Conservation (phyloP, 1,140 invertebrate species). For the Leucophenga varia region DNA sequence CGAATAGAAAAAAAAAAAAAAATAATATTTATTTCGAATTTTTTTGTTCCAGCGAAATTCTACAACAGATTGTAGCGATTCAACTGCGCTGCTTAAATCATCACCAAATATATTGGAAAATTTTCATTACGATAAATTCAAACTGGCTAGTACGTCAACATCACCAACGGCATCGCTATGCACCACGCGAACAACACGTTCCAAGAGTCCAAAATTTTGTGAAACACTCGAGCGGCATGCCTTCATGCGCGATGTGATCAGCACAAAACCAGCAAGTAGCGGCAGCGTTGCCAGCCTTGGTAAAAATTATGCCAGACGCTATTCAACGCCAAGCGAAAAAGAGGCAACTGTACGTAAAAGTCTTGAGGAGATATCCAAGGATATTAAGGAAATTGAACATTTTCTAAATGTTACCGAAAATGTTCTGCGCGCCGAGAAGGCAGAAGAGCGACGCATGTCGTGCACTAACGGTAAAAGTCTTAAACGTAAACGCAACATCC, state of each 20-base stretch:
- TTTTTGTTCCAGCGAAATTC: conserved; percentile 27
- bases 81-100: conserved; percentile 39
- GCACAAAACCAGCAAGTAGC: conserved; percentile 25
- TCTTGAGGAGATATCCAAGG: conserved; percentile 51
- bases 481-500: conserved; percentile 13
- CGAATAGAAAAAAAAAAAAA: too few relatives aligned
- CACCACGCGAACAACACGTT: conserved; percentile 3
- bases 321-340: conserved; percentile 47
- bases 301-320: conserved; percentile 21
- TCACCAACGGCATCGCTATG: conserved; percentile 7
- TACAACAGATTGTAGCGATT: conserved; percentile 26
- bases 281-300: conserved; percentile 15
- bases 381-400: conserved; percentile 52
- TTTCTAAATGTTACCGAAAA: conserved; percentile 52
- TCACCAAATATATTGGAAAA: conserved; percentile 51
- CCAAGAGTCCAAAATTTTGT: conserved; percentile 36
- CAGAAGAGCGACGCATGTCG: conserved; percentile 27
- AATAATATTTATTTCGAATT: conserved; percentile 7
- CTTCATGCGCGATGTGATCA: conserved; percentile 50
- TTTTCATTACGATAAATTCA: conserved; percentile 44
- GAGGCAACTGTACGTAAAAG: conserved; percentile 46
- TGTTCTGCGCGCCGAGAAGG: conserved; percentile 34
- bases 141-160: conserved; percentile 27
- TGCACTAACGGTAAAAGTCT: too few relatives aligned
- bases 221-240: conserved; percentile 48